Conservation (phyloP, 2,797 vertebrate genomes). For the Gymnothorax reevesii region DNA sequence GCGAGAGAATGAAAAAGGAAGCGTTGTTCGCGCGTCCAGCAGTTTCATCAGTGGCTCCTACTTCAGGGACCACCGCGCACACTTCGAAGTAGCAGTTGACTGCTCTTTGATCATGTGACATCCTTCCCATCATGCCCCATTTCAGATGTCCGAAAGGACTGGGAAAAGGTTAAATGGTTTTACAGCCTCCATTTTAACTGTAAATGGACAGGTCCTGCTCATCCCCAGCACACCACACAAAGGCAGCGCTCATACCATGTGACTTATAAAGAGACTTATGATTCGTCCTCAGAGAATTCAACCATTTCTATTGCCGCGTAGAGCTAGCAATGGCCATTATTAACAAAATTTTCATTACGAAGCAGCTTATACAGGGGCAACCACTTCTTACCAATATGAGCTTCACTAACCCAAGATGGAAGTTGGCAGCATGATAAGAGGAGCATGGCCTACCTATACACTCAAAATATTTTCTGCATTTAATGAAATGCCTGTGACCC, state of each 20-base stretch:
- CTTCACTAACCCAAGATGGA: not conserved
- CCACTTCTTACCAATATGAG: not conserved
- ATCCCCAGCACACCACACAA: conserved; percentile 13
- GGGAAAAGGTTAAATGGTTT: too few species aligned
- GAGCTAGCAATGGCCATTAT: not conserved
- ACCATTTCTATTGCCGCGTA: not conserved
- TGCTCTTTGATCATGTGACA: not conserved
- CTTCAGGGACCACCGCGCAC: not conserved
- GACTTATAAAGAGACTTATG: not conserved
- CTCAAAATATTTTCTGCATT: not conserved
- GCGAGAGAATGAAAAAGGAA: not conserved
- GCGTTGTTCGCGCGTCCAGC: not conserved
- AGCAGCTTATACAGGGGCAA: not conserved
- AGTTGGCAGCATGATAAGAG: not conserved
- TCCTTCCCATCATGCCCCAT: not conserved
- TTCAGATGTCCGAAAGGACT: not conserved
- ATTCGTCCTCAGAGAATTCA: conserved; percentile 2
- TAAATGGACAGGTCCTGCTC: conserved; percentile 25
- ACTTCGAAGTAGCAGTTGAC: not conserved
- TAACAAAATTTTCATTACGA: not conserved
- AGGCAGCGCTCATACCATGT: not conserved
- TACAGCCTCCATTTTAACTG: not conserved
- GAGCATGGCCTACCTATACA: not conserved
- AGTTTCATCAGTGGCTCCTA: not conserved
- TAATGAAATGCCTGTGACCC: not conserved